Base-by-base conservation (phyloP, 2,888 invertebrate genomes). In the Oeneis ivallda region DNA sequence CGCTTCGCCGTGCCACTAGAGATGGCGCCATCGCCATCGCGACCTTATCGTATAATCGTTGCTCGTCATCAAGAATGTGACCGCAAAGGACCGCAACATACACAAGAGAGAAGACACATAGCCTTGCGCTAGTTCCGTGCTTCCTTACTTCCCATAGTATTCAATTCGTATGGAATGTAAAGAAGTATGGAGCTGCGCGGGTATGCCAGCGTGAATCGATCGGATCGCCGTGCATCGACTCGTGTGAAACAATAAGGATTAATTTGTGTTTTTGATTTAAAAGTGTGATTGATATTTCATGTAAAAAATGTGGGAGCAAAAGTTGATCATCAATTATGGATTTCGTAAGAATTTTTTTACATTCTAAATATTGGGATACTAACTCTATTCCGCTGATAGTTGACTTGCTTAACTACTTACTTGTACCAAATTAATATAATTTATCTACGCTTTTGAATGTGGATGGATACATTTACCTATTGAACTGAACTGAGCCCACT, bases 81-180 rank as follows among this genome's bases (percentile, higher is more conserved):
- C 65, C 58, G 57, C 68, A 75, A 73, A 71, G 76, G 67, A 66
- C 65, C 64, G 65, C 62, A 68, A 72, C 67, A 71, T 67, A 57
- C 62, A 62, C 79, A 85, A 86, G 81, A 85, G 56, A 70, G 83
- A 86, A 87, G 83, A 83, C 67, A 67, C 65, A 65, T 71, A 77
- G 92, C 93, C 92, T 92, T 87, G 93, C 92, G 93, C 93, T 92
- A 94, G 96, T 95, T 96, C 96, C 96, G 96, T 97, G 96, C 97
- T 97, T 97, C 96, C 96, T 96, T 96, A 96, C 96, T 96, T 96
- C 96, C 96, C 96, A 96, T 96, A 97, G 95, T 95, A 93, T 93
- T 93, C 84, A 91, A 92, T 94, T 89, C 94, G 92, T 97, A 97
- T 97, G 97, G 97, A 97, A 97, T 97, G 97, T 97, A 97, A 97